These are phyloP conservation scores for Myrmophylax atrothorax DNA, from an alignment of 2,113 vertebrate species.

Conservation along the genomic window DNA sequence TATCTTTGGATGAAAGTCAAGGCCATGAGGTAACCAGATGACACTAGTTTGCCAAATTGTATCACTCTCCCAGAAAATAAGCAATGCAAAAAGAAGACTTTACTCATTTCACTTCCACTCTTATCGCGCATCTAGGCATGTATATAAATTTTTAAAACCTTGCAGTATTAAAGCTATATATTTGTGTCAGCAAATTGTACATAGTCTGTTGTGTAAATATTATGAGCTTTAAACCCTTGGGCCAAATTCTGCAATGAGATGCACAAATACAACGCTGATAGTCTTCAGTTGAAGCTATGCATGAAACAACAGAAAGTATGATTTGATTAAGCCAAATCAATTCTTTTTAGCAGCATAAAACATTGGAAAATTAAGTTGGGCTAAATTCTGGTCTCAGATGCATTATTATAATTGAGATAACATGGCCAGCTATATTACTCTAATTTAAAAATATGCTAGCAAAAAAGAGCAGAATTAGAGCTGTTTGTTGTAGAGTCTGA, in stretches of 20 bases:
- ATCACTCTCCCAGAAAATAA: not conserved
- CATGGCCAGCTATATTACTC: not conserved
- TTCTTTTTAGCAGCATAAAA: not conserved
- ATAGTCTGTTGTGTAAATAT: constrained; percentile 44
- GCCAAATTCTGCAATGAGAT: constrained; percentile 22
- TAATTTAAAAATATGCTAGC: not conserved
- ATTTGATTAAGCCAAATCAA: not conserved
- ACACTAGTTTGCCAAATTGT: not conserved
- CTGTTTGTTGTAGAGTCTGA: not conserved
- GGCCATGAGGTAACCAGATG: not conserved
- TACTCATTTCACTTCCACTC: constrained; percentile 1
- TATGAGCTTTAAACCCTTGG: constrained; percentile 10
- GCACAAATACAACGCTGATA: not conserved
- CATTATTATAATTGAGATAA: not conserved
- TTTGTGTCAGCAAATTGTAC: constrained; percentile 39
- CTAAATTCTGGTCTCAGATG: not conserved
- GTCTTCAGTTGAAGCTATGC: not conserved
- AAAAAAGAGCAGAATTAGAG: not conserved
- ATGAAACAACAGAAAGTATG: not conserved
- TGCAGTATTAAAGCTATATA: constrained; percentile 23
- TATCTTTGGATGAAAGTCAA: not conserved
- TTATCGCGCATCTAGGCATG: not conserved
- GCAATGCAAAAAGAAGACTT: not conserved
- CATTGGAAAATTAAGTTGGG: not conserved
- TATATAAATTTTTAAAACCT: constrained; percentile 56